These are phyloP conservation scores for Bombus soroeensis DNA, from an alignment of 1,140 invertebrate species.

Conservation along the genomic window DNA sequence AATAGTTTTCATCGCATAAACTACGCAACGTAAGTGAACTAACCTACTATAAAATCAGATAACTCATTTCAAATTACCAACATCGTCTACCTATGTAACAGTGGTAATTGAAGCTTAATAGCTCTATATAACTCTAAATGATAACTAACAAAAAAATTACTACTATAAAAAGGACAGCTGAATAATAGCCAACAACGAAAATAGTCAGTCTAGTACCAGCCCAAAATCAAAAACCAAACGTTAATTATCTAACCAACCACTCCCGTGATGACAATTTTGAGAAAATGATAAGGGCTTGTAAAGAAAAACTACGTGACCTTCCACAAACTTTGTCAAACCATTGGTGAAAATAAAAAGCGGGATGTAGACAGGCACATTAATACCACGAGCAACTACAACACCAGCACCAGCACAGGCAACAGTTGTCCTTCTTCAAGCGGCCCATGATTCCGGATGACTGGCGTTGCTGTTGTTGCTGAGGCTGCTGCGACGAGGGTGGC, in stretches of 20 bases:
- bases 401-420: conserved; percentile 88
- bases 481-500: conserved; percentile 55
- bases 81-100: background rate
- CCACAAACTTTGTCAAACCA: conserved; percentile 3
- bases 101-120: background rate
- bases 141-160: background rate
- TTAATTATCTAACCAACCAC: no score
- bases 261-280: no score
- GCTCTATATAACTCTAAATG: background rate
- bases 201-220: no score
- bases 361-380: conserved; percentile 73
- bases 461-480: conserved; percentile 67
- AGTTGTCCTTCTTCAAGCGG: conserved; percentile 83
- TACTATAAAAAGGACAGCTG: no score
- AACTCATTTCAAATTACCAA: background rate
- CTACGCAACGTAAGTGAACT: no score
- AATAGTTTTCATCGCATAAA: no score
- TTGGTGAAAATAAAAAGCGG: background rate
- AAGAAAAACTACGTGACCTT: background rate
- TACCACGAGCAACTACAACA: conserved; percentile 89
- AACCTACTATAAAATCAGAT: background rate
- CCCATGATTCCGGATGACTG: conserved; percentile 75
- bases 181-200: no score
- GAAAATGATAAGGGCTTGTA: no score
- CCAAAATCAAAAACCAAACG: no score